A percentile compares a stretch with the other conserved stretches of the same genome.
phyloP scores from a whole-genome alignment of 1,140 invertebrate species.

The Eriocheir sinensis region DNA sequence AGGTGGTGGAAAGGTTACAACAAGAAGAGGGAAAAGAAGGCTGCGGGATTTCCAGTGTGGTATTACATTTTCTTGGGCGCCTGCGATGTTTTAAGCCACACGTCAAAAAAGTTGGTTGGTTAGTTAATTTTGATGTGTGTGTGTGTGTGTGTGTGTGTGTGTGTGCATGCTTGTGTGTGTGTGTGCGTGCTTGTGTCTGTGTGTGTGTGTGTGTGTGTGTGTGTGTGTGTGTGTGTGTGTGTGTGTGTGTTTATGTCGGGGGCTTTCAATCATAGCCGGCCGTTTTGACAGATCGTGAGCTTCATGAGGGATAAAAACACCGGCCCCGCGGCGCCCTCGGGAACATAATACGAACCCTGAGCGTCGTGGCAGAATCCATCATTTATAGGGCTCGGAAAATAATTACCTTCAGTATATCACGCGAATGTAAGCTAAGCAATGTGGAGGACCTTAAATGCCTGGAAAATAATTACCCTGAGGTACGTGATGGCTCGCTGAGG shows the following conservation, averaged over 20 bases:
- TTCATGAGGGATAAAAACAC: background rate
- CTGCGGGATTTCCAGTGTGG: background rate
- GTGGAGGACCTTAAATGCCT: background rate
- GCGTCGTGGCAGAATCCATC: background rate
- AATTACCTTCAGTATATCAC: slow-evolving; percentile 16
- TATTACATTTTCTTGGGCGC: background rate
- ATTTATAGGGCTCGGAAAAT: background rate
- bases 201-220: slow-evolving; percentile 7
- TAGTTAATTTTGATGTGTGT: slow-evolving; percentile 19
- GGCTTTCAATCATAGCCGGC: slow-evolving; percentile 11
- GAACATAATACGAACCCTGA: slow-evolving; percentile 24
- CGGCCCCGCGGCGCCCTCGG: background rate
- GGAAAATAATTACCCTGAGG: background rate
- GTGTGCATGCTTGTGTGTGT: no score
- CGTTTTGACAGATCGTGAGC: slow-evolving; percentile 12
- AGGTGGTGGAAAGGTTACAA: background rate
- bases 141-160: slow-evolving; percentile 7
- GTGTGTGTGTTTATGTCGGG: slow-evolving; percentile 17
- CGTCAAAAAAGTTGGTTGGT: no score
- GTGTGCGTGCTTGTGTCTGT: slow-evolving; percentile 15
- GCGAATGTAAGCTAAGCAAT: background rate
- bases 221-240: slow-evolving; percentile 17
- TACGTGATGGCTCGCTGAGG: background rate
- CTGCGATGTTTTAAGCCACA: background rate
- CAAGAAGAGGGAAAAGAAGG: no score